These are phyloP conservation scores for Lagocephalus sceleratus DNA, from an alignment of 2,797 vertebrate species.

Conservation along the genomic window DNA sequence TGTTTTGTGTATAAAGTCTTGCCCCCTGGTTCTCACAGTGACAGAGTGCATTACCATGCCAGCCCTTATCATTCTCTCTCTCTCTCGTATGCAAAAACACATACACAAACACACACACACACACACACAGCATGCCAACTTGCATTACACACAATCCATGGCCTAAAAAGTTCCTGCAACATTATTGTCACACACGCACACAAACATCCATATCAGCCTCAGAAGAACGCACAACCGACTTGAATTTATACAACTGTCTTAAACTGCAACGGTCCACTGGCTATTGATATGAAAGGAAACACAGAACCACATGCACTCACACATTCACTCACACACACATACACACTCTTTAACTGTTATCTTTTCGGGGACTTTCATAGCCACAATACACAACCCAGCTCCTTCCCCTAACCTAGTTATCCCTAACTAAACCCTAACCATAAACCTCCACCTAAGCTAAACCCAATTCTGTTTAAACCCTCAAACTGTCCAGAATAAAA, in stretches of 20 bases:
- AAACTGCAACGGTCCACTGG: conserved; percentile 24
- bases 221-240: conserved; percentile 14
- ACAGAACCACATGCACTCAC: conserved; percentile 7
- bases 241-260: conserved; percentile 28
- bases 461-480: no score
- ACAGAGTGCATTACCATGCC: conserved; percentile 66
- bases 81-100: conserved; percentile 19
- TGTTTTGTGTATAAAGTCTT: conserved; percentile 54
- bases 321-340: background rate
- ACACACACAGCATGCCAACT: conserved; percentile 50
- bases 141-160: conserved; percentile 63
- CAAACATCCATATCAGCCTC: conserved; percentile 25
- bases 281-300: conserved; percentile 1
- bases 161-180: conserved; percentile 64
- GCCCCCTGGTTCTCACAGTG: conserved; percentile 67
- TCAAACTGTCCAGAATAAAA: no score
- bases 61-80: conserved; percentile 33
- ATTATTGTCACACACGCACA: conserved; percentile 61
- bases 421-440: no score
- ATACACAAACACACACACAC: conserved; percentile 10
- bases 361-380: no score
- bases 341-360: no score
- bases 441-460: no score
- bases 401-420: no score
- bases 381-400: no score